These are phyloP conservation scores for Orientallactaga bullata DNA, from an alignment of 2,113 vertebrate genomes.

Conservation along the genomic window DNA sequence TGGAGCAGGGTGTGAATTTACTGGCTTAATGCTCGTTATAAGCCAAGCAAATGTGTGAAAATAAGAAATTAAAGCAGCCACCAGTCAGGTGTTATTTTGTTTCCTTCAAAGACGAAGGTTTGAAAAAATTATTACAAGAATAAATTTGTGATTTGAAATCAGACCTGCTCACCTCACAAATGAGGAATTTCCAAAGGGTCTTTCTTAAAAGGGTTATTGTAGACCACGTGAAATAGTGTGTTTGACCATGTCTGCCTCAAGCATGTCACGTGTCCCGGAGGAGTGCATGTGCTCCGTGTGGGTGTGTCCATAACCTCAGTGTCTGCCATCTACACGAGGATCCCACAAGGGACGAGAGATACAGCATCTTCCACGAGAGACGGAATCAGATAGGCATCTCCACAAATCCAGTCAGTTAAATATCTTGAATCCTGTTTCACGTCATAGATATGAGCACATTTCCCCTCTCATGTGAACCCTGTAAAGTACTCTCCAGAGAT, in stretches of 20 bases:
- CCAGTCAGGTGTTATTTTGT: not conserved
- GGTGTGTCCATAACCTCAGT: not conserved
- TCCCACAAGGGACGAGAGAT: not conserved
- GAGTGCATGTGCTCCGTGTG: not conserved
- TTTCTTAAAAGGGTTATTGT: not conserved
- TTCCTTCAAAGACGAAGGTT: not conserved
- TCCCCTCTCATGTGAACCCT: not conserved
- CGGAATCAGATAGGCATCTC: not conserved
- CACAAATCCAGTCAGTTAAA: not conserved
- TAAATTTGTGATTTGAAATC: conserved; percentile 12
- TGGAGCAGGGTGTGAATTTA: not conserved
- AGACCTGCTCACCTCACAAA: not conserved
- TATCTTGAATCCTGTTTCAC: not conserved
- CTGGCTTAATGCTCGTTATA: not conserved
- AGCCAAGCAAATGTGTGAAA: not conserved
- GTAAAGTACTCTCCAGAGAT: not conserved
- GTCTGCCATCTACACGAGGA: not conserved
- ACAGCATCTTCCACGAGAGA: not conserved
- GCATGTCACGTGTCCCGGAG: not conserved
- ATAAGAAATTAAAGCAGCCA: conserved; percentile 13
- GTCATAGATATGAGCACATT: not conserved
- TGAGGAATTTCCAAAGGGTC: not conserved
- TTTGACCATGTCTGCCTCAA: not conserved
- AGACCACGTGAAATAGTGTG: not conserved
- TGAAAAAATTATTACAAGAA: not conserved